Percentiles rank a stretch among this genome's conserved stretches.
These are phyloP conservation scores for Drosophila yooni DNA, from an alignment of 2,888 invertebrate genomes.

Conservation along the genomic window DNA sequence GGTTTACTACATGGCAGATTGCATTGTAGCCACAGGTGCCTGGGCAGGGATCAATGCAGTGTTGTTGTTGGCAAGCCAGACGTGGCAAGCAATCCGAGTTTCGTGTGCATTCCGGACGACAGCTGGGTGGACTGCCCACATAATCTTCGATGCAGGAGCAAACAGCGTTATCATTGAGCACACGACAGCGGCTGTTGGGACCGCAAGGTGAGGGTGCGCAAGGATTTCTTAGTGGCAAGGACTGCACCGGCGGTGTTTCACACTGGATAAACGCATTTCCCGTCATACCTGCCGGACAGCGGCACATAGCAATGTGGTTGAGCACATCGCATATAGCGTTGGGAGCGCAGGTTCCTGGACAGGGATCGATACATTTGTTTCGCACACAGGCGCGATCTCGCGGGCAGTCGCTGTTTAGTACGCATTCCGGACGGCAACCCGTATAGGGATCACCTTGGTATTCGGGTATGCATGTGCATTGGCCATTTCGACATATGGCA, in stretches of 20 bases:
- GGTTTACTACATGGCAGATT: constrained; percentile 90
- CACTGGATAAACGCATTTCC: constrained; percentile 91
- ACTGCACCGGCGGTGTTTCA: constrained; percentile 69
- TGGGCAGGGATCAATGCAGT: constrained; percentile 92
- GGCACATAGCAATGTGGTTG: constrained; percentile 92
- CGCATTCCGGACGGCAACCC: constrained; percentile 92
- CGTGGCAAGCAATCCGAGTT: constrained; percentile 91
- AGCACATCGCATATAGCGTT: constrained; percentile 91
- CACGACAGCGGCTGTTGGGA: constrained; percentile 90
- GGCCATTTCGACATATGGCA: constrained; percentile 88
- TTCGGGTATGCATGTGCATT: constrained; percentile 89
- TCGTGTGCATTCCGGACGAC: constrained; percentile 91
- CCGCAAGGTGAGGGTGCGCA: constrained; percentile 91
- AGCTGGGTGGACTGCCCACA: constrained; percentile 91
- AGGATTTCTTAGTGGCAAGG: constrained; percentile 85
- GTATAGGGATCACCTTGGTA: constrained; percentile 91
- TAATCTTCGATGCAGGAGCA: constrained; percentile 91
- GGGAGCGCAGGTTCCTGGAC: constrained; percentile 91
- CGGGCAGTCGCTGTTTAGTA: constrained; percentile 90
- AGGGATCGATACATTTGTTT: constrained; percentile 92
- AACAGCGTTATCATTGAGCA: constrained; percentile 86
- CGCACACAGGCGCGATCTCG: constrained; percentile 89
- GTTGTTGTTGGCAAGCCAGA: constrained; percentile 91
- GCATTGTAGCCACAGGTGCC: constrained; percentile 91
- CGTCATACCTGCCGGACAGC: constrained; percentile 88